Base-by-base conservation (phyloP, 2,797 vertebrate species). In the Austrolebias charrua region DNA sequence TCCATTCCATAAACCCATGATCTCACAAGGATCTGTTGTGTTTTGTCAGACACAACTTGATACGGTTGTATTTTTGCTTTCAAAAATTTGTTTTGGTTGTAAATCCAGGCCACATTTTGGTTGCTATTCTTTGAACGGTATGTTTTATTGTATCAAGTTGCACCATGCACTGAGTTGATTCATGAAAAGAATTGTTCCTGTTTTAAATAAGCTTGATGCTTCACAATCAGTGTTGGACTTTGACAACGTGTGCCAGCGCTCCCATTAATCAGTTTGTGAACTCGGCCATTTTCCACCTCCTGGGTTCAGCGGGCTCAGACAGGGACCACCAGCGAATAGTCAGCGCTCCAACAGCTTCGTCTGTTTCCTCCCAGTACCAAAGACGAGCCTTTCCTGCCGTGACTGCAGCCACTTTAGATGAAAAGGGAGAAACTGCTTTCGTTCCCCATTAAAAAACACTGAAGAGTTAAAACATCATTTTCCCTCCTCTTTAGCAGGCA, bases 221-320 rank as follows among this genome's bases (percentile, higher is more conserved):
- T 87, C 86, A 78, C 83, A 85, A 86, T 90, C 82, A 83, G 78
- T 86, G 80, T 91, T 87, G 87, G 74, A 88, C 85, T 87, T 89
- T 89, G 90, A 91, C 88, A 88, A 79, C 69, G 38, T 79, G 86
- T 40, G 87, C 86, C 86, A 82, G 83, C 79, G 62, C 78, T 64
- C 84, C 92, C 87, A 91, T 93, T 92, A 92, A 94, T 93, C 92
- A 93, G 88, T 86, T 85, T 38, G 82, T 91, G 90, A 91, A 92
- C 91, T 86, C 77, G 69, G 87, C 85, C 88, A 86, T 87, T 90
- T 90, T 79, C 84, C 83, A 90, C 86, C 90, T 91, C 85, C 80
- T 82, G 89, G 91, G 89, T 90, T 91, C 90, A 84, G 71, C 57
- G 69, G 81, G 83, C 85, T 83, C 86, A 90, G 83, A 91, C 86